Percentiles rank a stretch among this genome's conserved stretches.
These are phyloP conservation scores for Silurus asotus DNA, from an alignment of 2,113 vertebrate genomes.

Conservation along the genomic window DNA sequence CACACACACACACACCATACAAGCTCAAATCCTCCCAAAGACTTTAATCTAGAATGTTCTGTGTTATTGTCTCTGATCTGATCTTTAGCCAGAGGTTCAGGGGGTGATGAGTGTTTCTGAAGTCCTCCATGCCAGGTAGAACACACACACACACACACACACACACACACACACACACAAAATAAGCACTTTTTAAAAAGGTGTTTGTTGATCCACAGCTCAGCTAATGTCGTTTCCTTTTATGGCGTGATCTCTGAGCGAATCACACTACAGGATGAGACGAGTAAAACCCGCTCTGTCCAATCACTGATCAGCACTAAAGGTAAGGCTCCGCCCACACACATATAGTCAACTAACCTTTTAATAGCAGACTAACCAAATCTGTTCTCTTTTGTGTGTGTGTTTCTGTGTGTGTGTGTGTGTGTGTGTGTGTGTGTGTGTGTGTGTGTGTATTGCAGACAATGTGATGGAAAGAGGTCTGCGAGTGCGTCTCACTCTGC, in stretches of 20 bases:
- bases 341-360: background rate
- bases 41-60: background rate
- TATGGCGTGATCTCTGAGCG: slow-evolving; percentile 45
- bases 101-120: slow-evolving; percentile 39
- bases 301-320: slow-evolving; percentile 37
- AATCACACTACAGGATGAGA: slow-evolving; percentile 45
- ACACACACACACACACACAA: background rate
- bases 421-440: slow-evolving; percentile 27
- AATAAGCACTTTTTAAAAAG: background rate
- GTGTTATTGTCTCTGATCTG: background rate
- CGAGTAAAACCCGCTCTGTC: slow-evolving; percentile 8
- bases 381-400: background rate
- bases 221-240: slow-evolving; percentile 40
- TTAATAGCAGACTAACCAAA: background rate
- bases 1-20: background rate
- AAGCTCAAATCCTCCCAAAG: background rate
- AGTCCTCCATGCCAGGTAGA: slow-evolving; percentile 36
- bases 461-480: slow-evolving; percentile 45
- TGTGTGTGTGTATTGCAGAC: slow-evolving; percentile 38
- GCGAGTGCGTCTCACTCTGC: slow-evolving; percentile 72
- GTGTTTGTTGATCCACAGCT: background rate
- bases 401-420: slow-evolving; percentile 33
- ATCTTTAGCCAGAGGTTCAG: slow-evolving; percentile 7
- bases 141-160: slow-evolving; percentile 1
- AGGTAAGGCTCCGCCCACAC: slow-evolving; percentile 19